Evolutionary conservation across 2,113 vertebrate species (phyloP), one percentile per base, ranked within the genome.

Genomic region (Pteropus alecto): DNA sequence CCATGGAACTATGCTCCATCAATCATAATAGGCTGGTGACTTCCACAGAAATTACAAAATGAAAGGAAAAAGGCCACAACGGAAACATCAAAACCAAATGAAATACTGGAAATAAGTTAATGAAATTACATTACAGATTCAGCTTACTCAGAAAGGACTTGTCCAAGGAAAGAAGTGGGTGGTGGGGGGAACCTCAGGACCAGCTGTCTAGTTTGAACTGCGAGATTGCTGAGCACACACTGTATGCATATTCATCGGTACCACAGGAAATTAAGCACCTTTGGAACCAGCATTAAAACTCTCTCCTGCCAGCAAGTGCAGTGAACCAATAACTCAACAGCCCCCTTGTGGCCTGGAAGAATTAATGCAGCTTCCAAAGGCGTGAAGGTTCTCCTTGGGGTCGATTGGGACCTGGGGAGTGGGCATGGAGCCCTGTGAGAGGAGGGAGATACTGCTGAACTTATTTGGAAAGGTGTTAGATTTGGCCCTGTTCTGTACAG

Each of bases 311-410:
- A 90, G 82, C 35, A 13, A 96, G 88, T 7, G 83, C 61, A 46
- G 28, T 83, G 96, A 97, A 92, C 95, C 93, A 76, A 51, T 48
- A 54, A 85, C n/a, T 83, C 95, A 95, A 95, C 87, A 51, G 88
- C 89, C 95, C 95, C 94, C 93, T 97, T 15, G 93, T 92, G 96
- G 94, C 63, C 70, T 0, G 24, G 95, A 94, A 96, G 96, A 97
- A 97, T 71, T 35, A 83, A 90, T 74, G 87, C 95, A 96, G 70
- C 89, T 92, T 82, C 93, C 56, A 13, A 26, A 82, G 87, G 68
- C 71, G 58, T 22, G 65, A 73, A 65, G 48, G 78, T n/a, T 54
- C 48, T 90, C 56, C 79, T 30, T 19, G 38, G 30, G 48, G 35
- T 33, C 9, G 46, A 5, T 5, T 63, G 60, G 60, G 60, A 30